Percentiles rank a stretch among this genome's conserved stretches.
phyloP scores from a whole-genome alignment of 1,140 invertebrate species.

The Odontomachus brunneus region DNA sequence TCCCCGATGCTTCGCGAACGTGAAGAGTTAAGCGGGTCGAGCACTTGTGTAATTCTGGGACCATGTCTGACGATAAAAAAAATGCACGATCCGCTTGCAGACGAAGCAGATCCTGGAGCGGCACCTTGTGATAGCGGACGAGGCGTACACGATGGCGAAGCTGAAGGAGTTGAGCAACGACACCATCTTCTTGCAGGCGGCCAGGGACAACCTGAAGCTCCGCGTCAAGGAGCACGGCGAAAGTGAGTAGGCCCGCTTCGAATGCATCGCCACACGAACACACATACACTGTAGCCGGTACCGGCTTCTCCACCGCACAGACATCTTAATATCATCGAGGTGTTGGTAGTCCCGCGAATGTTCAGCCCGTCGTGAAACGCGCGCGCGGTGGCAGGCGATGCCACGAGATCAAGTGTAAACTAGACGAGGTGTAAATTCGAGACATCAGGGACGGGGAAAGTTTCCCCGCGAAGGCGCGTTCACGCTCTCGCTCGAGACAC shows the following conservation, averaged over 20 bases:
- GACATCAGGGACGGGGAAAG: constrained; percentile 5
- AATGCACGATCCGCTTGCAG: constrained; percentile 83
- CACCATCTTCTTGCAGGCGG: constrained; percentile 88
- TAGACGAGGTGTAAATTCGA: constrained; percentile 22
- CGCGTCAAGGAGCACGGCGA: constrained; percentile 90
- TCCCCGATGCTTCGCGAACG: too few relatives aligned
- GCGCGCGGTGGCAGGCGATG: neutral
- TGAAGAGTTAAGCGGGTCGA: too few relatives aligned
- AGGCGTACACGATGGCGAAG: constrained; percentile 91
- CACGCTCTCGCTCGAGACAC: neutral
- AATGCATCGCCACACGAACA: constrained; percentile 15
- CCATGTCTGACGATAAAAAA: neutral
- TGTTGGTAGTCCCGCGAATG: neutral
- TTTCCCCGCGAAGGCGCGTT: neutral
- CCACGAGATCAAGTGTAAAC: neutral
- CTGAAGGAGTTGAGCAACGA: constrained; percentile 88
- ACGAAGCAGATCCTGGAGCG: constrained; percentile 92
- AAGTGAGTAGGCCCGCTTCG: constrained; percentile 87
- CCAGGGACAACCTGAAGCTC: constrained; percentile 89
- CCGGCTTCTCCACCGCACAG: constrained; percentile 27
- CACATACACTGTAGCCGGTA: too few relatives aligned
- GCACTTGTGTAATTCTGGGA: too few relatives aligned
- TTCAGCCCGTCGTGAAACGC: constrained; percentile 8
- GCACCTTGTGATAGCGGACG: constrained; percentile 91
- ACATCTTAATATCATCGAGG: constrained; percentile 19